phyloP scores from a whole-genome alignment of 2,113 vertebrate species.

The Paedocypris sp. region DNA sequence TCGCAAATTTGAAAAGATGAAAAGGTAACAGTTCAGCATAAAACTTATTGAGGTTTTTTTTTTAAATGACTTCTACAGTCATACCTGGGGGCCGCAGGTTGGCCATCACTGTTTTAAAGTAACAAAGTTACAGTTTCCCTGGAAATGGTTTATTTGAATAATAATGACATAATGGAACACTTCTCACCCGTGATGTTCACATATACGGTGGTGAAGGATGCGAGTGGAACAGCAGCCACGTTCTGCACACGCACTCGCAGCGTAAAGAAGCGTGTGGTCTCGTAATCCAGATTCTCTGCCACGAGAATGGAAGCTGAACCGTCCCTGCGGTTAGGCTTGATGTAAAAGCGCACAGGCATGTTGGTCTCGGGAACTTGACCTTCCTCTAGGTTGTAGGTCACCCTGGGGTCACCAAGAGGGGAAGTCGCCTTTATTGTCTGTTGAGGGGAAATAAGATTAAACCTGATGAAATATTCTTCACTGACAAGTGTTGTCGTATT shows the following conservation, averaged over 20 bases:
- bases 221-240: conserved; percentile 69
- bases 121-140: too few species aligned
- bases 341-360: conserved; percentile 80
- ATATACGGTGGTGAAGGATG: conserved; percentile 73
- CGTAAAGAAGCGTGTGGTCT: conserved; percentile 68
- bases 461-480: not conserved
- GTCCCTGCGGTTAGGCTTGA: conserved; percentile 75
- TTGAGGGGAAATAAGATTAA: not conserved
- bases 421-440: conserved; percentile 79
- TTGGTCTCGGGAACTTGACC: conserved; percentile 81
- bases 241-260: conserved; percentile 75
- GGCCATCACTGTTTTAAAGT: too few species aligned
- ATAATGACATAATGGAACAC: not conserved
- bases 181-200: conserved; percentile 74
- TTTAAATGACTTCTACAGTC: too few species aligned
- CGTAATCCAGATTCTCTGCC: conserved; percentile 78
- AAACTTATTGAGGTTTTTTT: too few species aligned
- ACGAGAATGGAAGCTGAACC: conserved; percentile 76
- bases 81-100: too few species aligned
- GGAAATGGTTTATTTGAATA: too few species aligned
- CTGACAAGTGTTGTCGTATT: not conserved
- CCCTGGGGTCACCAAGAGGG: conserved; percentile 70
- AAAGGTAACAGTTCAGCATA: too few species aligned
- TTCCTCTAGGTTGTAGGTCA: conserved; percentile 81
- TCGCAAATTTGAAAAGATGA: too few species aligned